Base-by-base conservation (phyloP, 2,113 vertebrate species). In the Apistogramma diplotaenia region DNA sequence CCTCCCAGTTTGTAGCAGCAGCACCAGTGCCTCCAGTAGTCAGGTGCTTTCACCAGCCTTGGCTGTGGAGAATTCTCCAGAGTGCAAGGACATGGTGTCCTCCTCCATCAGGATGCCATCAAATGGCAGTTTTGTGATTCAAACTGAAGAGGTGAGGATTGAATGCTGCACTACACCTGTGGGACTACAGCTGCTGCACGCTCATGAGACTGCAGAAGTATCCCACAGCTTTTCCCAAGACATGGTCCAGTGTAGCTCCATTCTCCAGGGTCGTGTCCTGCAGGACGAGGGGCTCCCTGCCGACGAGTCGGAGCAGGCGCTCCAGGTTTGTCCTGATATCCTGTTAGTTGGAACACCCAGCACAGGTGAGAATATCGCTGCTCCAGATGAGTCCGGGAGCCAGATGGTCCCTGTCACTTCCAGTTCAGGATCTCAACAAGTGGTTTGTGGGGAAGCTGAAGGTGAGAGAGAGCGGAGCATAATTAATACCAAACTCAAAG, bases 101-200 rank as follows among this genome's bases (percentile, higher is more conserved):
- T 7, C 72, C 8, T 46, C 86, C 4, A 53, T 54, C 8, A 82
- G 76, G 37, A 71, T 40, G 0, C 57, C 85, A 6, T 85, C 86
- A 7, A 94, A 89, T 1, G 58, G 87, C 46, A 85, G 93, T 59
- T 94, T 93, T 13, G 59, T 95, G 31, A 93, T 94, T n/a, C 94
- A 95, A 76, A 91, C 92, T 0, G 94, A 96, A 75, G 94, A 94
- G 33, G 89, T 95, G 16, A 90, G 91, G 70, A 94, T 95, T 1
- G 93, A 95, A 74, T 95, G 94, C 77, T 84, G 88, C 55, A 59
- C 88, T 3, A 87, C 92, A 0, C 89, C 90, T 0, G 83, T 81
- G 9, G 93, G 85, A 3, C 54, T 94, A 1, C 90, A 94, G 8
- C 80, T 94, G 2, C 49, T 93, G 12, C 92, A 79, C 19, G 85